Conservation (phyloP, 2,888 invertebrate species). For the Epinotia nisella region DNA sequence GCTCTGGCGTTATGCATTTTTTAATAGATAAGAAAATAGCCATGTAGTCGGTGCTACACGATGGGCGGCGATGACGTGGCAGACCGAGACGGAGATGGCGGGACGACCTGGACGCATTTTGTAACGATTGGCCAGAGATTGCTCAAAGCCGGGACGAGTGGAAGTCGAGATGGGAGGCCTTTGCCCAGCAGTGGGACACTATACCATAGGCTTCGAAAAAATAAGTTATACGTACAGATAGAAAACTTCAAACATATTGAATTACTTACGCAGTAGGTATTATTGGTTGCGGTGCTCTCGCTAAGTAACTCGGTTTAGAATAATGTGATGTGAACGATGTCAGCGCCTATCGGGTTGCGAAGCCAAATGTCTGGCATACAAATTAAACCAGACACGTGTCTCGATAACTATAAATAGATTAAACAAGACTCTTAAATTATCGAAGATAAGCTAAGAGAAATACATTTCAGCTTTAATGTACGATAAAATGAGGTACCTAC, state of each 20-base stretch:
- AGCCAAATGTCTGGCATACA: slow-evolving; percentile 36
- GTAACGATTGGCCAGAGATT: too few relatives aligned
- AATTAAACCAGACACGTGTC: slow-evolving; percentile 31
- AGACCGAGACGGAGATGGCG: too few relatives aligned
- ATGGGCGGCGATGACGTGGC: too few relatives aligned
- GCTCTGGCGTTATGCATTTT: too few relatives aligned
- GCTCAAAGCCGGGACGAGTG: too few relatives aligned
- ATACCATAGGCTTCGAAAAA: too few relatives aligned
- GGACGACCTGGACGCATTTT: too few relatives aligned
- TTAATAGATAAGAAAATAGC: too few relatives aligned
- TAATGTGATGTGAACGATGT: slow-evolving; percentile 36
- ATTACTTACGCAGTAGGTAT: neutral
- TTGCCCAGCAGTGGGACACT: too few relatives aligned
- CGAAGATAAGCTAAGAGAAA: neutral
- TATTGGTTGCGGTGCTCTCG: neutral
- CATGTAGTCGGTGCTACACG: too few relatives aligned
- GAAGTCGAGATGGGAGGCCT: too few relatives aligned
- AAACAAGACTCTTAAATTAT: neutral
- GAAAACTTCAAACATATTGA: neutral
- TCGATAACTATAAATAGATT: slow-evolving; percentile 34
- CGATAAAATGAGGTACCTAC: neutral
- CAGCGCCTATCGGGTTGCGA: slow-evolving; percentile 16
- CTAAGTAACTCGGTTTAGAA: slow-evolving; percentile 15
- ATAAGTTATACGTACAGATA: neutral
- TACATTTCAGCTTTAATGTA: neutral